Conservation (phyloP, 2,888 invertebrate genomes). For the Rhamnusium bicolor region DNA sequence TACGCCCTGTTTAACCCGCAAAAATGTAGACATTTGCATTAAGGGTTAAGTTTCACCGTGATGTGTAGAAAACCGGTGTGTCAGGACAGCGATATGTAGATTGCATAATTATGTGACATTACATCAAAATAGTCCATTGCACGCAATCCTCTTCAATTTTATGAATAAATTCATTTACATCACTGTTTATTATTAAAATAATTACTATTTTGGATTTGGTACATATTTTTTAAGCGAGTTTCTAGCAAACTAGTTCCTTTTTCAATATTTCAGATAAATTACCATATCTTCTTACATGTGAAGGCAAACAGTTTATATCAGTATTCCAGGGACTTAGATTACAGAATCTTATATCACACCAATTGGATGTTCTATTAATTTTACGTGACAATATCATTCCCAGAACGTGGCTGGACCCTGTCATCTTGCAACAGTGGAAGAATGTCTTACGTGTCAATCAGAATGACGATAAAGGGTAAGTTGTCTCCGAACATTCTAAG, state of each 20-base stretch:
- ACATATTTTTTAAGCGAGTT: no score
- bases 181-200: no score
- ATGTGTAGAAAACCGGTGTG: no score
- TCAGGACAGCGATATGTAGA: no score
- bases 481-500: conserved; percentile 25
- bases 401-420: conserved; percentile 77
- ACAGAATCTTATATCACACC: conserved; percentile 80
- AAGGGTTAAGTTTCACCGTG: no score
- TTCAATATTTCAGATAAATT: conserved; percentile 61
- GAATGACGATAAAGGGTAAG: conserved; percentile 80
- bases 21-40: no score
- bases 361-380: conserved; percentile 79
- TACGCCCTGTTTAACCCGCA: no score
- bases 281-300: conserved; percentile 76
- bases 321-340: conserved; percentile 79
- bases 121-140: no score
- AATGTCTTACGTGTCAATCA: conserved; percentile 80
- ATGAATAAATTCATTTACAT: no score
- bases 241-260: background rate
- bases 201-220: no score
- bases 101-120: no score
- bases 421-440: conserved; percentile 81
- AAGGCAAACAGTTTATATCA: conserved; percentile 75
- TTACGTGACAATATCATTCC: conserved; percentile 81
- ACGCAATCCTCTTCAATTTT: no score